Evolutionary conservation across 2,888 invertebrate species (phyloP).

Genomic region (Caenorhabditis japonica): DNA sequence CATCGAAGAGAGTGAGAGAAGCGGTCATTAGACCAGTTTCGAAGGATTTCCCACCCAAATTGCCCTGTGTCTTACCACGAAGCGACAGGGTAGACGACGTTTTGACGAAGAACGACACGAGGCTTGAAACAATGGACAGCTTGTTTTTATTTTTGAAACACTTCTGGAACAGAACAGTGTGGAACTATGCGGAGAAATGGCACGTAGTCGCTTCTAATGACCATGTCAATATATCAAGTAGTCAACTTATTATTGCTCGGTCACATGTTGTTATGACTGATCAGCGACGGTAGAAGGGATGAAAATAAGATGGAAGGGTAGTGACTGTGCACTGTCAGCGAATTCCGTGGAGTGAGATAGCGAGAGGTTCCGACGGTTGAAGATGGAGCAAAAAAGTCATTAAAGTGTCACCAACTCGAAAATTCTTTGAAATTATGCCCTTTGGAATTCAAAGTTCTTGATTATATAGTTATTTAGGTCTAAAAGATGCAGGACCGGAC

Average conservation of each 20-base stretch:
- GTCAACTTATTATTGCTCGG: constrained; percentile 15
- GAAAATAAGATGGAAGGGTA: not conserved
- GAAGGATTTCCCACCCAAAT: constrained; percentile 36
- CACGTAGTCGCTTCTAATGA: constrained; percentile 40
- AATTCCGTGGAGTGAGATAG: not conserved
- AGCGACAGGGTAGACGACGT: constrained; percentile 13
- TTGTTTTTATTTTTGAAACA: constrained; percentile 38
- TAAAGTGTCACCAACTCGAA: not conserved
- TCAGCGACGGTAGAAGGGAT: not conserved
- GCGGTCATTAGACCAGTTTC: constrained; percentile 52
- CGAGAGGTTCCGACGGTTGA: constrained; percentile 8
- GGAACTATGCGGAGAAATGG: constrained; percentile 29
- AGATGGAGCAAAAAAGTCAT: constrained; percentile 17
- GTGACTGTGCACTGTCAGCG: constrained; percentile 13
- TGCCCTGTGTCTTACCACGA: constrained; percentile 26
- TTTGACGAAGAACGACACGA: no score
- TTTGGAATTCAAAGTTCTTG: no score
- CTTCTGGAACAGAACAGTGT: constrained; percentile 41
- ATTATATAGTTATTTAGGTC: no score
- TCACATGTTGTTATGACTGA: constrained; percentile 29
- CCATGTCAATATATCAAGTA: constrained; percentile 9
- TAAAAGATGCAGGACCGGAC: no score
- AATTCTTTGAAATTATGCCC: no score
- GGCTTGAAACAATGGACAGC: constrained; percentile 39
- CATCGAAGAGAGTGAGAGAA: constrained; percentile 32